These are phyloP conservation scores for Procavia capensis DNA, from an alignment of 2,113 vertebrate species.

Conservation along the genomic window DNA sequence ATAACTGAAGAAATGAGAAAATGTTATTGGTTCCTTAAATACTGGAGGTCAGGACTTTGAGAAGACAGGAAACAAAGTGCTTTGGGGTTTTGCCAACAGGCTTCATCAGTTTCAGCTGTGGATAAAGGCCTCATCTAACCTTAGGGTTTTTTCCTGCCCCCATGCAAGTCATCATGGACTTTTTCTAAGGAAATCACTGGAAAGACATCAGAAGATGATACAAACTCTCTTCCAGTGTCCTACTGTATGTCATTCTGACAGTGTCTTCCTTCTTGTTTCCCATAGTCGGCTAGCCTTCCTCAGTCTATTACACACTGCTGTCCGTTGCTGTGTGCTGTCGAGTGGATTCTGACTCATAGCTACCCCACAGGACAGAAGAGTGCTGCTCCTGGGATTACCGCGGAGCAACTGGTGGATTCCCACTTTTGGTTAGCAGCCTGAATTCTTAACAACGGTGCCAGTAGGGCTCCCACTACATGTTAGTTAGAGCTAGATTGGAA, in stretches of 20 bases:
- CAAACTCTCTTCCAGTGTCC: slow-evolving; percentile 45
- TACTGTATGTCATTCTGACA: slow-evolving; percentile 23
- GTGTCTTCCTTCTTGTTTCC: slow-evolving; percentile 61
- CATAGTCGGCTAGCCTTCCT: slow-evolving; percentile 13
- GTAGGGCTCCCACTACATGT: neutral
- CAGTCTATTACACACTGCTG: neutral
- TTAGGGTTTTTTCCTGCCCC: slow-evolving; percentile 36
- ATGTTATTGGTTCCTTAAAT: slow-evolving; percentile 83
- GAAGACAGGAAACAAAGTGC: slow-evolving; percentile 82
- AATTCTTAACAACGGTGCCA: too few species aligned
- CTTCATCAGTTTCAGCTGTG: slow-evolving; percentile 78
- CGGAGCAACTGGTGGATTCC: too few species aligned
- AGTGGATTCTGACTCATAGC: too few species aligned
- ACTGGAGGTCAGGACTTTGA: slow-evolving; percentile 82
- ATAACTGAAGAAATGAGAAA: slow-evolving; percentile 71
- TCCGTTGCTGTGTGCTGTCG: too few species aligned
- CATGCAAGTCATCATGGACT: slow-evolving; percentile 51
- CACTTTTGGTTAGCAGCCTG: too few species aligned
- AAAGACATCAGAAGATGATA: slow-evolving; percentile 67
- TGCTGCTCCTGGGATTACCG: too few species aligned
- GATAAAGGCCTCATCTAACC: slow-evolving; percentile 71
- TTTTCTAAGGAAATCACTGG: slow-evolving; percentile 64
- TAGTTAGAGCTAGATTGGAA: neutral
- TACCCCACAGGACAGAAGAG: too few species aligned
- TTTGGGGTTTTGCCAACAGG: slow-evolving; percentile 79